Evolutionary conservation across 2,888 invertebrate species (phyloP).

Genomic region (Carpatolechia fugitivella): DNA sequence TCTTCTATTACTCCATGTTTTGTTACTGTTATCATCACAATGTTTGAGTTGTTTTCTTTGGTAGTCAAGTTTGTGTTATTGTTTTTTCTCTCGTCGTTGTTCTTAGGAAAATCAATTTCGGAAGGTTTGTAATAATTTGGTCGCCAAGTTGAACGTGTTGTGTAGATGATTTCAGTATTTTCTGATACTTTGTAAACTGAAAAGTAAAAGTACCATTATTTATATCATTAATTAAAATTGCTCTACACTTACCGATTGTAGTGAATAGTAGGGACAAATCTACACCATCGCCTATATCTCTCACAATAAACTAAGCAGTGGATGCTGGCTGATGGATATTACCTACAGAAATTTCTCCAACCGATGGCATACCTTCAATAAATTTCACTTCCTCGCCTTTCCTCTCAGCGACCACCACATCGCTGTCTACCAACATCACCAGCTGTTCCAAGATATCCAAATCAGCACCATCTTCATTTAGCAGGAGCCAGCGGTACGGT

Average conservation of each 20-base stretch:
- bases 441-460: constrained; percentile 31
- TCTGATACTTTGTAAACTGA: constrained; percentile 61
- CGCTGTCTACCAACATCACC: constrained; percentile 69
- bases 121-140: constrained; percentile 8
- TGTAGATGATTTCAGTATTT: constrained; percentile 46
- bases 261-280: too few species aligned
- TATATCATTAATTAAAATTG: background rate
- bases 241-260: background rate
- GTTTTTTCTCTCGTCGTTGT: background rate
- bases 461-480: constrained; percentile 29
- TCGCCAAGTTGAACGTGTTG: constrained; percentile 46
- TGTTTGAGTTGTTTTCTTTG: constrained; percentile 10
- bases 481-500: constrained; percentile 74
- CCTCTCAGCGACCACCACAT: constrained; percentile 60
- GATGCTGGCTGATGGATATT: too few species aligned
- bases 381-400: constrained; percentile 35
- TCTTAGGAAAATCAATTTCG: background rate
- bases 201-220: constrained; percentile 14
- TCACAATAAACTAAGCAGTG: too few species aligned
- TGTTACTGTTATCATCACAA: constrained; percentile 12
- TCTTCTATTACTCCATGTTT: constrained; percentile 50
- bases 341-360: too few species aligned
- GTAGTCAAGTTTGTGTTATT: background rate
- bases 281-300: too few species aligned
- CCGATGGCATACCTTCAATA: constrained; percentile 65